Evolutionary conservation across 2,113 vertebrate genomes (phyloP).

Genomic region (Heloderma charlesbogerti): DNA sequence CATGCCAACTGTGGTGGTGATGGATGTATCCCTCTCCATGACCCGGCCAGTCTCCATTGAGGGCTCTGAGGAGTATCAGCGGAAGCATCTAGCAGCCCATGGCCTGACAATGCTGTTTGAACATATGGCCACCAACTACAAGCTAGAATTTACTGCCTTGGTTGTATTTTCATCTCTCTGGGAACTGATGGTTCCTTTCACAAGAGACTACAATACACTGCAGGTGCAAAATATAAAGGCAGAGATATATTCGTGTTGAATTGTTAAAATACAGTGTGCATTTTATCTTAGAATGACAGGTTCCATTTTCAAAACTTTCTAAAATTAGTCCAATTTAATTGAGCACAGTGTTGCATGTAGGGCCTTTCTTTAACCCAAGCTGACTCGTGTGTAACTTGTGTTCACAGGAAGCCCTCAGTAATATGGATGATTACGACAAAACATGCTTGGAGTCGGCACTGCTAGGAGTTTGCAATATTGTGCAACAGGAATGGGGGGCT

Average conservation of each 20-base stretch:
- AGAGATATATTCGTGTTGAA: background rate
- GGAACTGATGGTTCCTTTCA: slow-evolving; percentile 97
- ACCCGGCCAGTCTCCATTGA: slow-evolving; percentile 92
- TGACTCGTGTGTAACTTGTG: slow-evolving; percentile 35
- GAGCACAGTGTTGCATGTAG: background rate
- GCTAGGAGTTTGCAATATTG: slow-evolving; percentile 91
- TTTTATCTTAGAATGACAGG: background rate
- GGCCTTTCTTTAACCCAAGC: background rate
- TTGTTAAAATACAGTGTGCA: background rate
- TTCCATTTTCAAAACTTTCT: background rate
- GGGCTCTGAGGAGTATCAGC: slow-evolving; percentile 93
- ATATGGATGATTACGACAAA: slow-evolving; percentile 97
- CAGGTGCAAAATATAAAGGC: slow-evolving; percentile 80
- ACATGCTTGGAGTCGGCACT: slow-evolving; percentile 93
- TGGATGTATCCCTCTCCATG: slow-evolving; percentile 99
- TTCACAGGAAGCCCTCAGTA: slow-evolving; percentile 91
- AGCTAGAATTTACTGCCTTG: slow-evolving; percentile 93
- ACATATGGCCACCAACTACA: slow-evolving; percentile 98
- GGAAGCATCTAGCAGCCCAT: slow-evolving; percentile 94
- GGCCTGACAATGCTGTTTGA: slow-evolving; percentile 98
- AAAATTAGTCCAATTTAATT: background rate
- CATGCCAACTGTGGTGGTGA: slow-evolving; percentile 96
- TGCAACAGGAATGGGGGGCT: slow-evolving; percentile 97
- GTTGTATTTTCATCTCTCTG: slow-evolving; percentile 96
- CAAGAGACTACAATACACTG: slow-evolving; percentile 95